These are phyloP conservation scores for Coelopa pilipes DNA, from an alignment of 2,888 invertebrate species.

Conservation along the genomic window DNA sequence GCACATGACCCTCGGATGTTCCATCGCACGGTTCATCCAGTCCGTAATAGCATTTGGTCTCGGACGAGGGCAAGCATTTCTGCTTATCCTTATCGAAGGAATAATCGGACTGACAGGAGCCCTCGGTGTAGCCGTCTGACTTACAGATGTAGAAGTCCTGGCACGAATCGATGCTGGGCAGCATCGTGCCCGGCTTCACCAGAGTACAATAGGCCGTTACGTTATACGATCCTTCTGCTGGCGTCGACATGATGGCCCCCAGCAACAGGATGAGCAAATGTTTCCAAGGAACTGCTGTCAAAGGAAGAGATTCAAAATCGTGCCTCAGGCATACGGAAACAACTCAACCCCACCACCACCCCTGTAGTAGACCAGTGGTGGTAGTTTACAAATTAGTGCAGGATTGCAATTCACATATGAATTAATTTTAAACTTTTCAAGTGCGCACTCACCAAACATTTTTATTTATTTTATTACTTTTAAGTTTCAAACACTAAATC, in stretches of 20 bases:
- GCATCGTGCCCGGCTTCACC: slow-evolving; percentile 39
- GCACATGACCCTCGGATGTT: slow-evolving; percentile 36
- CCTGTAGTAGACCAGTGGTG: too few relatives aligned
- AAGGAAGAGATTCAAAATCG: too few relatives aligned
- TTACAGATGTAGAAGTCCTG: slow-evolving; percentile 44
- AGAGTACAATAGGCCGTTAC: slow-evolving; percentile 44
- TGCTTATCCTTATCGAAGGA: slow-evolving; percentile 47
- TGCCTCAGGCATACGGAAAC: too few relatives aligned
- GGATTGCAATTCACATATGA: too few relatives aligned
- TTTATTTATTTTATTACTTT: too few relatives aligned
- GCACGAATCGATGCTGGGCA: slow-evolving; percentile 46
- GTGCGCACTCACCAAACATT: too few relatives aligned
- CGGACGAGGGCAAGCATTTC: slow-evolving; percentile 36
- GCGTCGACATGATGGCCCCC: neutral
- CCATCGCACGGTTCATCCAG: slow-evolving; percentile 41
- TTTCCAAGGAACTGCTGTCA: too few relatives aligned
- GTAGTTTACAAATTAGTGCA: too few relatives aligned
- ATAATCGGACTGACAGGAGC: slow-evolving; percentile 20
- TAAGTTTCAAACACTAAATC: too few relatives aligned
- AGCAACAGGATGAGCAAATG: slow-evolving; percentile 22
- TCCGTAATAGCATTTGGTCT: slow-evolving; percentile 40
- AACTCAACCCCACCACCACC: too few relatives aligned
- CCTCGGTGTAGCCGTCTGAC: neutral
- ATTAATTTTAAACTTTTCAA: too few relatives aligned
- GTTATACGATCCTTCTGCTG: slow-evolving; percentile 43